Evolutionary conservation across 2,797 vertebrate genomes (phyloP).

Genomic region (Manis javanica): DNA sequence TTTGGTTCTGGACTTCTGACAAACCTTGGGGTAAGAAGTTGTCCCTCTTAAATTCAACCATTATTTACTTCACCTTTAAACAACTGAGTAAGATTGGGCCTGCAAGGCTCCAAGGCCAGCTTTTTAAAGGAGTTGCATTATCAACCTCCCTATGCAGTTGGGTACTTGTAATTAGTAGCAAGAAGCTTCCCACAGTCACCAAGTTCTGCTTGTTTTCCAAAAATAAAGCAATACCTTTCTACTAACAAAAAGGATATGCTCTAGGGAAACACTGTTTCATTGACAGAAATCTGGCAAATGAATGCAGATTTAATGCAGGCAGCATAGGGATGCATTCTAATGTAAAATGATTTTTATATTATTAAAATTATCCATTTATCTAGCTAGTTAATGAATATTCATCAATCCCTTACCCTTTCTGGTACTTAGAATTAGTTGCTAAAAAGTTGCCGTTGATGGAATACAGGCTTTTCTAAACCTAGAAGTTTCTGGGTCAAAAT

Average conservation of each 20-base stretch:
- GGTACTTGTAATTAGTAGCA: neutral
- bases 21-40: neutral
- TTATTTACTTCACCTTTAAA: neutral
- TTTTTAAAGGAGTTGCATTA: neutral
- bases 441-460: neutral
- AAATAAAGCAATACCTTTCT: constrained; percentile 17
- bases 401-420: neutral
- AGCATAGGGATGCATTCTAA: neutral
- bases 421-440: neutral
- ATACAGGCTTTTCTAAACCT: neutral
- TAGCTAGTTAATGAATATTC: neutral
- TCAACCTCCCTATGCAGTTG: neutral
- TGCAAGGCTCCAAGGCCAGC: neutral
- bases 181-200: neutral
- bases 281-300: constrained; percentile 37
- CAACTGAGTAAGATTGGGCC: neutral
- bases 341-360: constrained; percentile 44
- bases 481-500: neutral
- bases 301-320: neutral
- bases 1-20: neutral
- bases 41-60: neutral
- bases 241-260: constrained; percentile 20
- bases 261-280: neutral
- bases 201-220: constrained; percentile 41
- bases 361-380: constrained; percentile 15